Conservation (phyloP, 2,797 vertebrate genomes). For the Leuciscus waleckii region DNA sequence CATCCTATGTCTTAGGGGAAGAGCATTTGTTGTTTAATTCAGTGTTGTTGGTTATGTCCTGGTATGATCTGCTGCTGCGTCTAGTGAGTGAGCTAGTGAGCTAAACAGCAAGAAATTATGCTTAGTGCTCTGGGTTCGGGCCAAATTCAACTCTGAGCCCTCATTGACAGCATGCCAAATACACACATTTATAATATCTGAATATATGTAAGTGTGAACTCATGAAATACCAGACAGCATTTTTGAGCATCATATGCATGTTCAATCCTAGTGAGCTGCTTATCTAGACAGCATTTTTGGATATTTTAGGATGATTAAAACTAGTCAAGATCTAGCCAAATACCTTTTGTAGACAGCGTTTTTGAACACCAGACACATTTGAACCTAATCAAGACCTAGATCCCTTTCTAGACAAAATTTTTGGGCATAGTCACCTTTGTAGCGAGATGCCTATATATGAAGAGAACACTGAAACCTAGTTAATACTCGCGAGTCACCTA, state of each 20-base stretch:
- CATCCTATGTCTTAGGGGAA: conserved; percentile 62
- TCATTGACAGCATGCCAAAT: no score
- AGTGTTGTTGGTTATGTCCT: conserved; percentile 4
- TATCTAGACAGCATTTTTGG: not conserved
- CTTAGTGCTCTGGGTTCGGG: no score
- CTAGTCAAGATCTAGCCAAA: not conserved
- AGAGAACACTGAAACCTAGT: not conserved
- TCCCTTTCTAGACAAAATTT: no score
- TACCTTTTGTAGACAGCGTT: not conserved
- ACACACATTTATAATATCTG: no score
- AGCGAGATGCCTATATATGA: not conserved
- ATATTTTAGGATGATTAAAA: not conserved
- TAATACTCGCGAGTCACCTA: not conserved
- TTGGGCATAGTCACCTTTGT: not conserved
- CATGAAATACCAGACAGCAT: not conserved
- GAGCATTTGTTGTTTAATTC: not conserved
- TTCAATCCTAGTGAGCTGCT: not conserved
- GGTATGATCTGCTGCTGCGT: not conserved
- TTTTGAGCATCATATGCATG: not conserved
- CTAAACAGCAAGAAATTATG: not conserved
- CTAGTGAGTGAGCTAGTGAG: not conserved
- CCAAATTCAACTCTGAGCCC: no score
- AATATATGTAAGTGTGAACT: no score
- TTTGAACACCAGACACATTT: not conserved
- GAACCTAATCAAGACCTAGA: no score